Evolutionary conservation across 2,113 vertebrate genomes (phyloP), one percentile per base, ranked within the genome.

Genomic region (Urocolius indicus): DNA sequence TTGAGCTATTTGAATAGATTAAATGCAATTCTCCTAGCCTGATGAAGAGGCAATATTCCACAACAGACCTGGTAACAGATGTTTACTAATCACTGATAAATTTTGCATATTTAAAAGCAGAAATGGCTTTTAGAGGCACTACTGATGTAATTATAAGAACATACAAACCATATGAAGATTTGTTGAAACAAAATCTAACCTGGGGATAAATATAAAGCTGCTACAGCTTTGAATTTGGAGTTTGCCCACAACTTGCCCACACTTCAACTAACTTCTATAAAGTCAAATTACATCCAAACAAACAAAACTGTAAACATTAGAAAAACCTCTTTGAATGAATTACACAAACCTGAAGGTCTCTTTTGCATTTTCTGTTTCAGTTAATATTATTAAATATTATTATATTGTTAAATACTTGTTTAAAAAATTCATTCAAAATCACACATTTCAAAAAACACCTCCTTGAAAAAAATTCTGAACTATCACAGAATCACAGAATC

Each of bases 61-160:
- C 59, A 91, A 63, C 51, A 66, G 21, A 93, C 38, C 34, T 81
- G 76, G 41, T 61, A 93, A 79, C 92, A 97, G 92, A 93, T 96
- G 94, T 93, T 90, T 96, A 89, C 84, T 93, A 95, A 92, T 93
- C 78, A 58, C 73, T 90, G 84, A 82, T 88, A 94, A 90, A 73
- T 93, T 96, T 87, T 94, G 91, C 87, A 94, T 97, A 86, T 88
- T 95, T 93, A 91, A 94, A 93, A 85, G 29, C 13, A n/a, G 34
- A 93, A 90, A 86, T 48, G 36, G 29, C 8, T 90, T 93, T 94
- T 67, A 62, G 72, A 93, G 36, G 45, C 58, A 82, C 26, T 74
- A 19, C 17, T 90, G 72, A 45, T 86, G 30, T 75, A 95, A 85
- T 94, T 86, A 81, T 51, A 94, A 54, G 13, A 88, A 4, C 5